Percentiles rank a stretch among this genome's conserved stretches.
phyloP scores from a whole-genome alignment of 2,888 invertebrate genomes.

The Erebia ligea region DNA sequence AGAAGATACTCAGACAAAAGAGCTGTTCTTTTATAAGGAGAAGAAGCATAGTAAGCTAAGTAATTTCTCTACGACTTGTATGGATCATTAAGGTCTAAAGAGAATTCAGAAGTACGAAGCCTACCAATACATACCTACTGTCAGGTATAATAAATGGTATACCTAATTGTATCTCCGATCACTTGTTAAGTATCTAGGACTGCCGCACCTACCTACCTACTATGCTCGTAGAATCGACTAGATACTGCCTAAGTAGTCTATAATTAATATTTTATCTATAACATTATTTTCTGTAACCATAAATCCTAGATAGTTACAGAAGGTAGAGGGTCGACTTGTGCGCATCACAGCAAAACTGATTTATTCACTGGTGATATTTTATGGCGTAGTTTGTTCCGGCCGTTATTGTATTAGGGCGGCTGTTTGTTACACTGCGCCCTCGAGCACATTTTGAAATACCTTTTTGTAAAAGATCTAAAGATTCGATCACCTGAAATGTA shows the following conservation, averaged over 20 bases:
- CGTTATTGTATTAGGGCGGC: slow-evolving; percentile 86
- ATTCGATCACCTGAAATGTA: slow-evolving; percentile 16
- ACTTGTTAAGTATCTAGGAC: background rate
- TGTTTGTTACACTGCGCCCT: slow-evolving; percentile 72
- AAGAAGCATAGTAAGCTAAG: too few species aligned
- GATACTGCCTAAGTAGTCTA: background rate
- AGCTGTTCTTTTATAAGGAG: too few species aligned
- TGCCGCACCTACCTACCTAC: too few species aligned
- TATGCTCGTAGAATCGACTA: background rate
- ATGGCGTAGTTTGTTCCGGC: slow-evolving; percentile 86
- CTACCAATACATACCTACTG: too few species aligned
- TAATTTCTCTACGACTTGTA: too few species aligned
- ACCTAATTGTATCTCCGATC: background rate
- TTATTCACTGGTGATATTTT: slow-evolving; percentile 86
- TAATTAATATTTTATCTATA: slow-evolving; percentile 77
- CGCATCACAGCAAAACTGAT: slow-evolving; percentile 81
- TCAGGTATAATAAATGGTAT: too few species aligned
- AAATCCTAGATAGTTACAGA: slow-evolving; percentile 70
- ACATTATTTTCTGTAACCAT: slow-evolving; percentile 72
- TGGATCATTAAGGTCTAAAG: too few species aligned
- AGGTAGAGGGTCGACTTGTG: slow-evolving; percentile 58
- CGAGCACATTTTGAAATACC: slow-evolving; percentile 25
- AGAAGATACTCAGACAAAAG: background rate
- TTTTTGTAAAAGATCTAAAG: slow-evolving; percentile 20
- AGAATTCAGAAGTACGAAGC: too few species aligned